Evolutionary conservation across 2,888 invertebrate genomes (phyloP), one percentile per base, ranked within the genome.

Genomic region (Aleiodes leptofemur): DNA sequence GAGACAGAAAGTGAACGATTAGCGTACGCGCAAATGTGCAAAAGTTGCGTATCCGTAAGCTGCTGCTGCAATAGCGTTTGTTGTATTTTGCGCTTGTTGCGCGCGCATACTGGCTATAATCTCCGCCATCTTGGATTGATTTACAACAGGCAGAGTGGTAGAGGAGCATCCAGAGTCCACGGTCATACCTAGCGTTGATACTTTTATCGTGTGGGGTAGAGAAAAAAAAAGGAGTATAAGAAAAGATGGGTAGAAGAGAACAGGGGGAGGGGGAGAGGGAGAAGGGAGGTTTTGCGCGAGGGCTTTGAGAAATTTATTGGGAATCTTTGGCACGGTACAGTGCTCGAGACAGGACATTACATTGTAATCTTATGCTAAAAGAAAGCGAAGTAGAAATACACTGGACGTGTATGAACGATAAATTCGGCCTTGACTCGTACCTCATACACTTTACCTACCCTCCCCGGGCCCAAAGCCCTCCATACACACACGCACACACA

Each of bases 111-210:
- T 61, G 68, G 55, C 68, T 82, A 81, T 85, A 84, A 43, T 85
- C 84, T 83, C 80, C 83, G 81, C 85, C 82, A 85, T 85, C 83
- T 84, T 81, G 82, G 84, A 85, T 86, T 85, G 86, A 86, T 86
- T 87, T 86, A 87, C 84, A 84, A 80, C 83, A 79, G 80, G 79
- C 77, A 69, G 73, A 75, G 76, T 43, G 8, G 43, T 43, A 38
- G 69, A 76, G 66, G 5, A 57, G 71, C n/a, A 61, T 51, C 57
- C 53, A 34, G 69, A 68, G 48, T 29, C 57, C 51, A 61, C 57
- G 59, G 69, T 74, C 76, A 72, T 72, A 74, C 76, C 76, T 59
- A 61, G 76, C 74, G 78, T 78, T 78, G 77, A 76, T 82, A 83
- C 80, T 82, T 86, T 87, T 86, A 86, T 83, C 81, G 61, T 3